These are phyloP conservation scores for Metellina segmentata DNA, from an alignment of 2,888 invertebrate species.

Conservation along the genomic window DNA sequence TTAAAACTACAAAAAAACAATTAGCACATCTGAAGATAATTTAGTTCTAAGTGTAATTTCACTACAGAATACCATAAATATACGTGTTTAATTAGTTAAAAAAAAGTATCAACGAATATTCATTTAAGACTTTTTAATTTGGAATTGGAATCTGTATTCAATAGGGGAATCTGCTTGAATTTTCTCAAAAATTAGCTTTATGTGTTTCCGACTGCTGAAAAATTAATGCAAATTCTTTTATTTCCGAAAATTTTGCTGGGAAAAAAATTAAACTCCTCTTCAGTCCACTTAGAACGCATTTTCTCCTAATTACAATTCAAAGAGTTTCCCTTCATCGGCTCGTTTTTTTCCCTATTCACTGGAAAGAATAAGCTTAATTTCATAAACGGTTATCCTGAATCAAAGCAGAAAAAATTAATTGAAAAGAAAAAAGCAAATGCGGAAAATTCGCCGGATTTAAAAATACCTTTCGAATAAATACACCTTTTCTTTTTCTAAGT, in stretches of 20 bases:
- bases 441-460: slow-evolving; percentile 14
- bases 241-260: not conserved
- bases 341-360: not conserved
- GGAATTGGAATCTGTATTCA: not conserved
- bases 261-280: no score
- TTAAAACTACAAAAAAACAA: no score
- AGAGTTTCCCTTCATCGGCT: not conserved
- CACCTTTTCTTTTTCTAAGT: slow-evolving; percentile 8
- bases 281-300: slow-evolving; percentile 3
- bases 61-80: no score
- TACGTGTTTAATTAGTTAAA: no score
- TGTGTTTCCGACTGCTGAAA: not conserved
- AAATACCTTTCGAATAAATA: slow-evolving; percentile 38
- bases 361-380: slow-evolving; percentile 30
- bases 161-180: not conserved
- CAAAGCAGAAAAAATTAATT: not conserved
- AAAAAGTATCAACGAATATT: no score
- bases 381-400: not conserved
- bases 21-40: no score
- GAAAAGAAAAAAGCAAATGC: not conserved
- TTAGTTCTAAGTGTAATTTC: no score
- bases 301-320: slow-evolving; percentile 23
- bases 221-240: not conserved
- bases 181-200: slow-evolving; percentile 5
- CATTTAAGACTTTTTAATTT: no score